Conservation (phyloP, 2,113 vertebrate species). For the Chaetodon auriga region DNA sequence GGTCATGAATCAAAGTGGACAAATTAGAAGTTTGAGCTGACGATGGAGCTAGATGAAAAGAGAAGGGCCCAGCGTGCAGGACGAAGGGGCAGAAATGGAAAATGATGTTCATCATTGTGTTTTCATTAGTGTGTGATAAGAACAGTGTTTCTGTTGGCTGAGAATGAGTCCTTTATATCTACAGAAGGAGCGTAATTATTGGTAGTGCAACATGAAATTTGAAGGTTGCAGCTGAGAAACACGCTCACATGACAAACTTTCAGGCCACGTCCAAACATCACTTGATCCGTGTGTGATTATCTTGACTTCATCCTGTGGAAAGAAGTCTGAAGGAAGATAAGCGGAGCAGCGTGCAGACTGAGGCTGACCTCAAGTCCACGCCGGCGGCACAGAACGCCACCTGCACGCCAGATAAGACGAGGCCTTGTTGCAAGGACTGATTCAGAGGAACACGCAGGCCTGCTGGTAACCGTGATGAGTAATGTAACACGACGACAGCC, state of each 20-base stretch:
- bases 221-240: conserved; percentile 28
- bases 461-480: conserved; percentile 28
- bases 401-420: conserved; percentile 34
- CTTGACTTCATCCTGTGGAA: not conserved
- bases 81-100: too few species aligned
- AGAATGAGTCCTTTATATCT: too few species aligned
- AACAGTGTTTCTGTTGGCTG: too few species aligned
- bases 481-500: not conserved
- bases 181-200: not conserved
- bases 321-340: conserved; percentile 26
- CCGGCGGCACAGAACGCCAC: conserved; percentile 24
- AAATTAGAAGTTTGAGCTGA: too few species aligned
- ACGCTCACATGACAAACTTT: conserved; percentile 11
- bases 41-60: too few species aligned
- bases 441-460: conserved; percentile 39
- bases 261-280: conserved; percentile 15
- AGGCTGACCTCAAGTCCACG: conserved; percentile 19
- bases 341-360: conserved; percentile 6
- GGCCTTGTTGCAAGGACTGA: conserved; percentile 51
- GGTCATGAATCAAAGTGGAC: too few species aligned
- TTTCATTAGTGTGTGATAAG: too few species aligned
- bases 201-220: not conserved
- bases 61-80: too few species aligned
- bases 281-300: conserved; percentile 25
- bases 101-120: too few species aligned